Conservation (phyloP, 1,140 invertebrate species). For the Armadillidium nasatum region DNA sequence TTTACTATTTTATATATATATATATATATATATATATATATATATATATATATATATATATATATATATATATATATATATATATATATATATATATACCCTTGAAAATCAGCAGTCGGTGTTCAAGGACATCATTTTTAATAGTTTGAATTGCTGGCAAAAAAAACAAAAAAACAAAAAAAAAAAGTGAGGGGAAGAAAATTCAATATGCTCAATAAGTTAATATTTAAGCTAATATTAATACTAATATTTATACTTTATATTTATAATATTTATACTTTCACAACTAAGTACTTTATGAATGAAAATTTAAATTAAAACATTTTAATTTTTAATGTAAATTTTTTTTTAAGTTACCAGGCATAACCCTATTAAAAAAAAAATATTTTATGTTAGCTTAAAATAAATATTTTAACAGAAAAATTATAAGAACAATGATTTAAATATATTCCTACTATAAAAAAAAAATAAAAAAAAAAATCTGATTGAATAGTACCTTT, state of each 20-base stretch:
- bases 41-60: not conserved
- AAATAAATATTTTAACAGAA: too few relatives aligned
- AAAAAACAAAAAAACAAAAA: slow-evolving; percentile 19
- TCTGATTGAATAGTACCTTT: not conserved
- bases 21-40: not conserved
- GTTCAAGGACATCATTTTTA: slow-evolving; percentile 50
- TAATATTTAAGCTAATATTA: not conserved
- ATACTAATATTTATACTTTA: not conserved
- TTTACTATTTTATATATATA: not conserved
- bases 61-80: not conserved
- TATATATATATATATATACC: slow-evolving; percentile 11
- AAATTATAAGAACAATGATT: too few relatives aligned
- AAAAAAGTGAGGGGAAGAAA: too few relatives aligned
- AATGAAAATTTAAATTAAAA: too few relatives aligned
- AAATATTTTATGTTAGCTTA: too few relatives aligned
- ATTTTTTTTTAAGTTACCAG: too few relatives aligned
- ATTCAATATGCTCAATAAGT: too few relatives aligned
- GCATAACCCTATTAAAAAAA: too few relatives aligned
- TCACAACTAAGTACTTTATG: too few relatives aligned
- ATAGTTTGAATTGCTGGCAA: slow-evolving; percentile 50
- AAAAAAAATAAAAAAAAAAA: too few relatives aligned
- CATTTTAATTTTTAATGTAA: too few relatives aligned
- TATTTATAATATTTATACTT: not conserved
- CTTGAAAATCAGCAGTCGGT: slow-evolving; percentile 53
- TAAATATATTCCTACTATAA: not conserved